Percentiles rank a stretch among this genome's conserved stretches.
These are phyloP conservation scores for Puffinus mauretanicus DNA, from an alignment of 2,113 vertebrate species.

Conservation along the genomic window DNA sequence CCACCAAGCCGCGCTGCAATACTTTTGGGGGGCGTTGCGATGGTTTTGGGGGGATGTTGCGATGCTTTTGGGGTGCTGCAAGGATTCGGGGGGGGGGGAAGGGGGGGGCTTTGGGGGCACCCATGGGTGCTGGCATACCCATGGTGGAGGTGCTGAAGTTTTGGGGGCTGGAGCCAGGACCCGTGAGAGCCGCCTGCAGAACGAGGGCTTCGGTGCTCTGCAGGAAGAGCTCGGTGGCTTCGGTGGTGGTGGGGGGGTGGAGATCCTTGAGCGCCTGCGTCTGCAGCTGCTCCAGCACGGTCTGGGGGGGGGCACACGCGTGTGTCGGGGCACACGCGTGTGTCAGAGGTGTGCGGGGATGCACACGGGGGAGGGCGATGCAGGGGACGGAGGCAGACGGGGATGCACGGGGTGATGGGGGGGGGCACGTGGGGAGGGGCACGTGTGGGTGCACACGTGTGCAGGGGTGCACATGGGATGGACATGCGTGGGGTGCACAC, in stretches of 20 bases:
- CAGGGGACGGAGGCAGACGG: not conserved
- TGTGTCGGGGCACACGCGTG: not conserved
- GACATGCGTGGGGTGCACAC: too few relatives aligned
- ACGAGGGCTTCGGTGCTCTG: not conserved
- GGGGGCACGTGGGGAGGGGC: not conserved
- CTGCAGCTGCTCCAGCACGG: rapidly evolving
- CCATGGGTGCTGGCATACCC: not conserved
- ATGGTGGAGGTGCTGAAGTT: not conserved
- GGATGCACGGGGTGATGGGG: not conserved
- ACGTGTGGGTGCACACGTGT: too few relatives aligned
- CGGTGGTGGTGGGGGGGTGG: not conserved
- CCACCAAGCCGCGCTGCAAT: rapidly evolving
- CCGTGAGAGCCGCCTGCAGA: not conserved
- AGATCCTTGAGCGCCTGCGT: rapidly evolving
- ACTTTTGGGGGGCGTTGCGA: not conserved
- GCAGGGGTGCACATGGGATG: too few relatives aligned
- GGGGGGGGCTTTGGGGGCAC: not conserved
- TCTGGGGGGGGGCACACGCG: not conserved
- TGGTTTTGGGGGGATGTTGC: too few relatives aligned
- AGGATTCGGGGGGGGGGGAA: too few relatives aligned
- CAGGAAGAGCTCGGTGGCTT: not conserved
- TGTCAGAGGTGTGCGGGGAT: not conserved
- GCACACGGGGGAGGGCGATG: not conserved
- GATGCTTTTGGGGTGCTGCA: not conserved
- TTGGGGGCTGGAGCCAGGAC: not conserved